Evolutionary conservation across 2,888 invertebrate genomes (phyloP).

Genomic region (Xestia xanthographa): DNA sequence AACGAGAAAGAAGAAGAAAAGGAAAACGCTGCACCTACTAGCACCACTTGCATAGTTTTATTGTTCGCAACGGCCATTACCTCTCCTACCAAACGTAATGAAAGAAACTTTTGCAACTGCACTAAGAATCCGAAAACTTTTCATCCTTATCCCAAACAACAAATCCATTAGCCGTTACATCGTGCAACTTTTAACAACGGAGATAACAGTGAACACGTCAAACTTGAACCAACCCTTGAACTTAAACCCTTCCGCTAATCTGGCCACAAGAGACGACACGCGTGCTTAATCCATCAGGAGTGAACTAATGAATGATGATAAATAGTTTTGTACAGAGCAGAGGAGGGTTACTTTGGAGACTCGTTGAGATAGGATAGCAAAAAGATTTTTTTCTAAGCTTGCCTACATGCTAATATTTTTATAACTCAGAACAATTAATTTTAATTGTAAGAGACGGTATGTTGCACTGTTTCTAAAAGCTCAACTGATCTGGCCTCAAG

Average conservation of each 20-base stretch:
- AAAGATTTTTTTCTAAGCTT: neutral
- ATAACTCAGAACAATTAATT: neutral
- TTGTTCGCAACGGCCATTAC: neutral
- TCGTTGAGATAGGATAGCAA: slow-evolving; percentile 40
- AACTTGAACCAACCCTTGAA: slow-evolving; percentile 73
- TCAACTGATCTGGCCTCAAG: neutral
- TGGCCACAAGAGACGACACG: slow-evolving; percentile 79
- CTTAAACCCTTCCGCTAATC: slow-evolving; percentile 83
- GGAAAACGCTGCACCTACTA: neutral
- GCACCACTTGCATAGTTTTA: neutral
- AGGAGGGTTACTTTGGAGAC: slow-evolving; percentile 55
- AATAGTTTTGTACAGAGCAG: slow-evolving; percentile 80
- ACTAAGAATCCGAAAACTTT: slow-evolving; percentile 11
- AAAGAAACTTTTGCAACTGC: neutral
- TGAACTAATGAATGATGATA: slow-evolving; percentile 87
- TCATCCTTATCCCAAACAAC: slow-evolving; percentile 52
- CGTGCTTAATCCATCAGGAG: slow-evolving; percentile 71
- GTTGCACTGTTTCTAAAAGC: neutral
- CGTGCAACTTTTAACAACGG: slow-evolving; percentile 56
- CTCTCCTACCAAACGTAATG: neutral
- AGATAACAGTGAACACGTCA: slow-evolving; percentile 65
- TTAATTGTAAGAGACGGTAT: neutral
- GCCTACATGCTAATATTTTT: neutral
- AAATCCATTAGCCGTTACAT: slow-evolving; percentile 52
- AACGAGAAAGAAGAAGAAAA: too few species aligned